phyloP scores from a whole-genome alignment of 1,140 invertebrate genomes.

The Neodiprion fabricii region DNA sequence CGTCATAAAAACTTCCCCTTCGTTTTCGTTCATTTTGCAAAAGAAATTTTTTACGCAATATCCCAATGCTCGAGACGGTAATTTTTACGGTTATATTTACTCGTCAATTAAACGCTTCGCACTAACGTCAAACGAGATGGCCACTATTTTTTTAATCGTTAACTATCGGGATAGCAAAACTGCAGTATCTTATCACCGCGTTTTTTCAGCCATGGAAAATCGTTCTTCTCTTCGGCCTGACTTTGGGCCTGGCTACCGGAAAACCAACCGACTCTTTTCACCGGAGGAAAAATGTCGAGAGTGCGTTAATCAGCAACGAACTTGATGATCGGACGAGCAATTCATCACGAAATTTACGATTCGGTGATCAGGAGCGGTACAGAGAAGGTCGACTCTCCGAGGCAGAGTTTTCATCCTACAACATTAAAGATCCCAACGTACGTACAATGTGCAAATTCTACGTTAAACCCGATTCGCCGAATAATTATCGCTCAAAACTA shows the following conservation, averaged over 20 bases:
- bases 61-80: not conserved
- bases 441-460: not conserved
- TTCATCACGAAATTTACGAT: slow-evolving; percentile 1
- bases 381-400: slow-evolving; percentile 30
- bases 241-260: slow-evolving; percentile 9
- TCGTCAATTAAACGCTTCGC: too few species aligned
- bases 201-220: slow-evolving; percentile 11
- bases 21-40: not conserved
- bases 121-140: too few species aligned
- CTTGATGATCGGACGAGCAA: not conserved
- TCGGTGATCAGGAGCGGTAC: not conserved
- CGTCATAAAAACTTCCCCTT: not conserved
- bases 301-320: slow-evolving; percentile 10
- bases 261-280: slow-evolving; percentile 13
- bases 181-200: not conserved
- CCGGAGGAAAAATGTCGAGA: not conserved
- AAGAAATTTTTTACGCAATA: not conserved
- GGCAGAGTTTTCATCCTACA: slow-evolving; percentile 46
- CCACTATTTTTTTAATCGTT: not conserved
- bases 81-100: not conserved
- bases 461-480: not conserved
- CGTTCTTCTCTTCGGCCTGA: slow-evolving; percentile 13
- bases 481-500: not conserved
- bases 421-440: slow-evolving; percentile 40
- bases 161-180: too few species aligned